Conservation (phyloP, 2,797 vertebrate genomes). For the Schizopygopsis malacanthus region DNA sequence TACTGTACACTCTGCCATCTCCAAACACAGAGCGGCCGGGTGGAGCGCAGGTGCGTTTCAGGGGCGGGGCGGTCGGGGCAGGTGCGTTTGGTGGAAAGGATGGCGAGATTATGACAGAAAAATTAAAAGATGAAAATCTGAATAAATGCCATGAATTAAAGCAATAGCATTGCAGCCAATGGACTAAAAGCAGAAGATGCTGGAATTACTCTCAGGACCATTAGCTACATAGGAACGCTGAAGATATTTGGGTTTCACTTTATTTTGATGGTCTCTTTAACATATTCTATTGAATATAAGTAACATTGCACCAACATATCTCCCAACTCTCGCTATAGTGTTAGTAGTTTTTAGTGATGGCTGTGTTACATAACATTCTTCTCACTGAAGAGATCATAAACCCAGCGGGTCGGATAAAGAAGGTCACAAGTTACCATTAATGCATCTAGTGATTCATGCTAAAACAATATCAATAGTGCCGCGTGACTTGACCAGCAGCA, state of each 20-base stretch:
- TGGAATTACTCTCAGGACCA: slow-evolving; percentile 24
- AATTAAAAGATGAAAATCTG: slow-evolving; percentile 53
- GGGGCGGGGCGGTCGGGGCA: background rate
- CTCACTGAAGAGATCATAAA: background rate
- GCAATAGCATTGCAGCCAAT: slow-evolving; percentile 30
- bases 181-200: slow-evolving; percentile 47
- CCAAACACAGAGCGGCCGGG: slow-evolving; percentile 61
- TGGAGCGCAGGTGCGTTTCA: background rate
- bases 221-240: background rate
- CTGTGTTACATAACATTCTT: background rate
- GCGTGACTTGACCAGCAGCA: slow-evolving; percentile 56
- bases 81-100: slow-evolving; percentile 32
- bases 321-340: too few species aligned
- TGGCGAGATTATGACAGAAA: slow-evolving; percentile 33
- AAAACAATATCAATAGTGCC: background rate
- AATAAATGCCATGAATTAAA: slow-evolving; percentile 44
- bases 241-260: background rate
- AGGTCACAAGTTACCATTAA: background rate
- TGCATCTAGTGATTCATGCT: background rate
- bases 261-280: too few species aligned
- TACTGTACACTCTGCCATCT: slow-evolving; percentile 75
- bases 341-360: background rate
- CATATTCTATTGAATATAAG: too few species aligned
- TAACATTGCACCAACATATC: too few species aligned
- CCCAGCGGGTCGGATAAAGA: background rate